Evolutionary conservation across 2,797 vertebrate species (phyloP), one percentile per base, ranked within the genome.

Genomic region (Peromyscus eremicus): DNA sequence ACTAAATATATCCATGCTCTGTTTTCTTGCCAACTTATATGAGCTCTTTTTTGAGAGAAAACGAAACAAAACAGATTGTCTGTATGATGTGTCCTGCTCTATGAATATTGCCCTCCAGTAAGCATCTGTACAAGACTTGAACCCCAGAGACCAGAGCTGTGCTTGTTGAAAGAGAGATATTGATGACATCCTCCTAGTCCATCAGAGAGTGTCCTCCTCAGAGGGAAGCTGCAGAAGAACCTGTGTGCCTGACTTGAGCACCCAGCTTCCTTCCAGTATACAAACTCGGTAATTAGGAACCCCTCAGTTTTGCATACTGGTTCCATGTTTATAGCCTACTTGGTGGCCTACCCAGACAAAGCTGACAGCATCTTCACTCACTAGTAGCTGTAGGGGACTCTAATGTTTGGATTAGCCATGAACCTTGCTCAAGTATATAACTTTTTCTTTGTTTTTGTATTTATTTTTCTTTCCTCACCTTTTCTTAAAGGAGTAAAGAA

Each of bases 21-120:
- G 60, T 89, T 91, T 96, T 85, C 19, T 86, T 83, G 73, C 73
- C 73, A 95, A 93, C 40, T 93, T 64, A 55, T 93, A 92, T 68
- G 37, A 91, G 23, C 17, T 64, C 64, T 85, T 91, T 34, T 93
- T 64, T 97, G n/a, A 90, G 32, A 82, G 82, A 76, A 80, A 68
- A 34, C 11, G 21, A 66, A 66, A 29, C 6, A 84, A 80, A 64
- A 46, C 25, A 92, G 14, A 10, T 79, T 80, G 8, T 57, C 75
- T 79, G 83, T 89, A 43, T 94, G 75, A 68, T 77, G 49, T 97
- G 40, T 70, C n/a, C 81, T 7, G 1, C 52, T 79, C 23, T 52
- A 77, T 76, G 84, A 34, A 40, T 5, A 2, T 11, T 90, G 92
- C 46, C 62, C 68, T 76, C 9, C 16, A 60, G 7, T 91, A 25